phyloP scores from a whole-genome alignment of 2,888 invertebrate species.

The Pardosa pseudoannulata region DNA sequence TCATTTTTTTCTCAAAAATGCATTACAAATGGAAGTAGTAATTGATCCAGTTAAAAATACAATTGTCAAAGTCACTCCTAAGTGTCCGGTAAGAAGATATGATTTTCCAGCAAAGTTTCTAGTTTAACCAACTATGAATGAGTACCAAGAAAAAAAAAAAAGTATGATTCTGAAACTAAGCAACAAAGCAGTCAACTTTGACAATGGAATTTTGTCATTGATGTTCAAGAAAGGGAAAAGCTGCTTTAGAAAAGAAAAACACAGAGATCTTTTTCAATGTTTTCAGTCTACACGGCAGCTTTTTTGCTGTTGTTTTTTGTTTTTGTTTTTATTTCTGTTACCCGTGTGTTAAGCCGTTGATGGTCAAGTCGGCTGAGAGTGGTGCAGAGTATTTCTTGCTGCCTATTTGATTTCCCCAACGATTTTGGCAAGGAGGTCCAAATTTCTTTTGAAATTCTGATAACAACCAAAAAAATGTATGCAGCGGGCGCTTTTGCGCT shows the following conservation, averaged over 20 bases:
- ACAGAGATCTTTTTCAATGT: slow-evolving; percentile 39
- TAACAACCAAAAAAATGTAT: slow-evolving; percentile 39
- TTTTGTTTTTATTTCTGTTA: no score
- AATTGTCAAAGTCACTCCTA: slow-evolving; percentile 49
- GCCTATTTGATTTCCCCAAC: not conserved
- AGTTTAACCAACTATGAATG: slow-evolving; percentile 45
- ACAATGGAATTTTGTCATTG: slow-evolving; percentile 41
- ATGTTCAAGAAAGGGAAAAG: slow-evolving; percentile 55
- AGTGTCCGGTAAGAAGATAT: slow-evolving; percentile 44
- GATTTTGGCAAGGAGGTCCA: slow-evolving; percentile 32
- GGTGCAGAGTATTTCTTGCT: slow-evolving; percentile 11
- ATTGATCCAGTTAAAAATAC: slow-evolving; percentile 62
- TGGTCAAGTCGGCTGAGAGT: not conserved
- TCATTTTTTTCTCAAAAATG: slow-evolving; percentile 44
- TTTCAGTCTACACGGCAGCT: slow-evolving; percentile 29
- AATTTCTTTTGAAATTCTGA: slow-evolving; percentile 18
- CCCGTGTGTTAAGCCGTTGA: slow-evolving; percentile 40
- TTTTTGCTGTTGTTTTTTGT: no score
- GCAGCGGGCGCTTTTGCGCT: slow-evolving; percentile 21
- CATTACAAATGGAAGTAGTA: slow-evolving; percentile 69
- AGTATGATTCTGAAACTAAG: slow-evolving; percentile 41
- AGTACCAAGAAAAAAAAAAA: slow-evolving; percentile 51
- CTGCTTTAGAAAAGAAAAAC: slow-evolving; percentile 36
- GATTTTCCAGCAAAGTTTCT: slow-evolving; percentile 37
- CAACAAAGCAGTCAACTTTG: slow-evolving; percentile 44